A percentile compares a stretch with the other conserved stretches of the same genome.
Conservation (phyloP, 2,113 vertebrate species). For the Phrynosoma blainvillii region DNA sequence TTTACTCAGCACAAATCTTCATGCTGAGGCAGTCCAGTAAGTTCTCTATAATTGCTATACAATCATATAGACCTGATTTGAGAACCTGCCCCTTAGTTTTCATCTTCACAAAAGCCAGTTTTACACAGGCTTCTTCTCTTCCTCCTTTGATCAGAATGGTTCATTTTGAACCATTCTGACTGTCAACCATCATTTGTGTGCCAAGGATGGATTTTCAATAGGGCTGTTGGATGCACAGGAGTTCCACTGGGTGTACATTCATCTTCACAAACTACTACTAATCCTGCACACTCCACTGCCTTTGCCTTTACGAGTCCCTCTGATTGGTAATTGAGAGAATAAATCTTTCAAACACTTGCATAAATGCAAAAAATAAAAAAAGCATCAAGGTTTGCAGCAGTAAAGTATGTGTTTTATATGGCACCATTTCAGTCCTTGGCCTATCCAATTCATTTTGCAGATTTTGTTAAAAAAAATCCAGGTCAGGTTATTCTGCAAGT, state of each 20-base stretch:
- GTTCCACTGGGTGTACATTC: conserved; percentile 41
- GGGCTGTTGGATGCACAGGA: conserved; percentile 30
- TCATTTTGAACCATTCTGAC: conserved; percentile 23
- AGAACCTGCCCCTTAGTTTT: background rate
- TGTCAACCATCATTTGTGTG: conserved; percentile 31
- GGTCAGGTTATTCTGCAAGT: conserved; percentile 51
- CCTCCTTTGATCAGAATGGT: conserved; percentile 5
- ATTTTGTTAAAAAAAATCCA: conserved; percentile 33
- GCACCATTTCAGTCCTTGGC: conserved; percentile 45
- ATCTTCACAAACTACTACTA: conserved; percentile 62
- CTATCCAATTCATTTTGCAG: conserved; percentile 61
- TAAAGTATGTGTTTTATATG: conserved; percentile 64
- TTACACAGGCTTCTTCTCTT: background rate
- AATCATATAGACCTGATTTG: conserved; percentile 4
- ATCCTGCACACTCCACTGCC: conserved; percentile 62
- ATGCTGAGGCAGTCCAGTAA: background rate
- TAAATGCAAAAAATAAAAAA: conserved; percentile 53
- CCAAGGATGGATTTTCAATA: background rate
- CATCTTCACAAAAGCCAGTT: conserved; percentile 36
- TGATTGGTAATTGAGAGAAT: conserved; percentile 75
- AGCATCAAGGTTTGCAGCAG: conserved; percentile 60
- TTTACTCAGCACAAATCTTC: background rate
- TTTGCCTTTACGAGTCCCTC: conserved; percentile 69
- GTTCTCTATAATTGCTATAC: background rate
- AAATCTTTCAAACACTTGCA: conserved; percentile 74